Evolutionary conservation across 2,797 vertebrate genomes (phyloP), one percentile per base, ranked within the genome.

Genomic region (Aythya fuligula): DNA sequence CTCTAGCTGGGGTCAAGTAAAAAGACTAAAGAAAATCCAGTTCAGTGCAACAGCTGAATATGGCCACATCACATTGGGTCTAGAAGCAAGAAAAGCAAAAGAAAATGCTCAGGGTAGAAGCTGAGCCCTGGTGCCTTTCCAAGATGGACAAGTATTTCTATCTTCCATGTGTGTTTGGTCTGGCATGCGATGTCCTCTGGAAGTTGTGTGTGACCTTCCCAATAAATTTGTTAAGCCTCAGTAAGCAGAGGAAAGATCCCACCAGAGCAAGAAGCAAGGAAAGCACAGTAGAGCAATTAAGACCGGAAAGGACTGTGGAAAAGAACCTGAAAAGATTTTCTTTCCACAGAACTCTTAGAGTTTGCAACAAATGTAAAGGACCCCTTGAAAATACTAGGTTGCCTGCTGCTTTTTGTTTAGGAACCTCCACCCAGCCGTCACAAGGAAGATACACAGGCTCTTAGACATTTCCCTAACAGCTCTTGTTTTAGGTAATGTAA

Each of bases 401-500:
- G 71, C 82, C 90, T 93, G 76, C 90, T 95, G 94, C 86, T 94
- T 96, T 95, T 93, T 94, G 93, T 96, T 94, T 94, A 83, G 89
- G 43, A 92, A 53, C 86, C 74, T 94, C 82, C 65, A 72, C 58
- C 71, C 71, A 95, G 85, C 85, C 54, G 0, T 91, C 85, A 80
- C 65, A 67, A 62, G 85, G 82, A 97, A 95, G 90, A 95, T 85
- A 94, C 88, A 94, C 92, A 95, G 85, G 62, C 82, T 72, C 84
- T 93, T 90, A 84, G 95, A 96, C 2, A 0, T 81, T 87, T 93
- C 89, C 73, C 84, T 89, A 94, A 76, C 87, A 80, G 85, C 51
- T 94, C 87, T 93, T 81, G 36, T 78, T 93, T 95, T 91, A 95
- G 85, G 84, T 93, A 96, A 95, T 89, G 92, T 96, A 97, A 96